phyloP scores from a whole-genome alignment of 2,797 vertebrate species.

The Epinephelus awoara region DNA sequence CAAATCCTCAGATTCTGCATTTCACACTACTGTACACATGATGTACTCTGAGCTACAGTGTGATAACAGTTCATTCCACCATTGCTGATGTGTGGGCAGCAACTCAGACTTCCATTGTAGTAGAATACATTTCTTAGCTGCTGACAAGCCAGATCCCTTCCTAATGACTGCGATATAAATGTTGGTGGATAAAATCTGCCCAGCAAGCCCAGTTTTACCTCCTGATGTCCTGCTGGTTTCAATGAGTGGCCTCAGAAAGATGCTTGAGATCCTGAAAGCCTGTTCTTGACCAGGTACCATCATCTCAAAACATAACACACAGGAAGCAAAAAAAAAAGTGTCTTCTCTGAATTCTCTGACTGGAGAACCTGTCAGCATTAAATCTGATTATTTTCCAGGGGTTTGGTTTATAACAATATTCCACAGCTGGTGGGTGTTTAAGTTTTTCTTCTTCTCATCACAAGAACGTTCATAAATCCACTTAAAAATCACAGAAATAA shows the following conservation, averaged over 20 bases:
- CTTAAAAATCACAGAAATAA: too few species aligned
- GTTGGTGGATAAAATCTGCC: background rate
- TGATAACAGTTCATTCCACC: too few species aligned
- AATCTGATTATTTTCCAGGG: background rate
- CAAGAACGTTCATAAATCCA: background rate
- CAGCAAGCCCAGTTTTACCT: background rate
- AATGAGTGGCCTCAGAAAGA: background rate
- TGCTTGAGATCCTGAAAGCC: background rate
- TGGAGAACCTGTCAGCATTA: too few species aligned
- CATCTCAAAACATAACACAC: background rate
- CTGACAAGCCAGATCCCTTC: too few species aligned
- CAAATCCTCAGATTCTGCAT: too few species aligned
- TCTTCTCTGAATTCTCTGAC: too few species aligned
- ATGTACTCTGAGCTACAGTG: too few species aligned
- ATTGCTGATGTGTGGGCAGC: too few species aligned
- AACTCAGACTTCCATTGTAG: too few species aligned
- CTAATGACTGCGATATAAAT: background rate
- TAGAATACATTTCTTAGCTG: too few species aligned
- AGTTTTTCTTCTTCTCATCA: background rate
- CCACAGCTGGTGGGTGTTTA: background rate
- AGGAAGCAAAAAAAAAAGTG: too few species aligned
- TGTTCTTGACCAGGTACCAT: background rate
- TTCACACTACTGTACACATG: too few species aligned
- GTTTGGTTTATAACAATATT: conserved; percentile 1
- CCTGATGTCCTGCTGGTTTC: background rate